Evolutionary conservation across 2,113 vertebrate genomes (phyloP).

Genomic region (Cricetomys ansorgei): DNA sequence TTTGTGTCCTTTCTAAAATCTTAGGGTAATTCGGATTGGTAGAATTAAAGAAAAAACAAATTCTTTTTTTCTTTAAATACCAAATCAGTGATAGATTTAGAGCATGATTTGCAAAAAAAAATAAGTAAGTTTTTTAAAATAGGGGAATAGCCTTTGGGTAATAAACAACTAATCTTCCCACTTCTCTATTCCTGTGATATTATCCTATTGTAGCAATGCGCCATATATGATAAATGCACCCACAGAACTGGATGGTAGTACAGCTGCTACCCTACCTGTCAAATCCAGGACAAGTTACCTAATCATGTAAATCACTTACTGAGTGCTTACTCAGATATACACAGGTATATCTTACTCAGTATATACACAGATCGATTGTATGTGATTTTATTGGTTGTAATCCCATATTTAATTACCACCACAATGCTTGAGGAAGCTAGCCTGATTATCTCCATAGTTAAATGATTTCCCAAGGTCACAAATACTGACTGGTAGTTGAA

Average conservation of each 20-base stretch:
- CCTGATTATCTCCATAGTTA: neutral
- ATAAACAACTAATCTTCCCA: neutral
- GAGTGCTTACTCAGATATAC: neutral
- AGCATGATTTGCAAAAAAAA: neutral
- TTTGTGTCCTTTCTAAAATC: neutral
- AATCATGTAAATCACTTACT: neutral
- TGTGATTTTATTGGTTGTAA: neutral
- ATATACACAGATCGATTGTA: neutral
- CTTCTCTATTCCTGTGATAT: neutral
- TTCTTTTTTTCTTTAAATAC: neutral
- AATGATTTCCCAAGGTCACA: neutral
- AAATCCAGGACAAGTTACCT: neutral
- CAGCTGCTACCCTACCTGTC: neutral
- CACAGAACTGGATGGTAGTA: neutral
- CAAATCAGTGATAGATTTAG: neutral
- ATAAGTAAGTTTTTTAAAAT: slow-evolving; percentile 3
- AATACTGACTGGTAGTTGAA: neutral
- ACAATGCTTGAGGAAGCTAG: neutral
- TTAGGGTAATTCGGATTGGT: neutral
- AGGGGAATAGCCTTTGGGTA: neutral
- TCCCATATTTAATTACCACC: neutral
- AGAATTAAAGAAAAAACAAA: slow-evolving; percentile 22
- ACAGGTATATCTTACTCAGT: no score
- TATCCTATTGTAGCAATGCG: neutral
- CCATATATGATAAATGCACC: neutral